These are phyloP conservation scores for Leptarthrus brevirostris DNA, from an alignment of 2,888 invertebrate genomes.

Conservation along the genomic window DNA sequence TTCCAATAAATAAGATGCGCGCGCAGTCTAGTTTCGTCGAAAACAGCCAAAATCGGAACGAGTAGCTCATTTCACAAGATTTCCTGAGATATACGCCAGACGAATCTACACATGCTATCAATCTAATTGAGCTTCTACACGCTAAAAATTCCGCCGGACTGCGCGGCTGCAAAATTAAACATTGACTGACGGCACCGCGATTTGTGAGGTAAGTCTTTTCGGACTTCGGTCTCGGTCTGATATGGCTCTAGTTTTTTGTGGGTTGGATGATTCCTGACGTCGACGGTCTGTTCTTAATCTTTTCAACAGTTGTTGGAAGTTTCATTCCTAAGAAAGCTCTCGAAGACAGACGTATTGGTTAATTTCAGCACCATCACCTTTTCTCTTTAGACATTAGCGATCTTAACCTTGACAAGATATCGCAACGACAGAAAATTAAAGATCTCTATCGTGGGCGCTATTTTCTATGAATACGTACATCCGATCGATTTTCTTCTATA, in stretches of 20 bases:
- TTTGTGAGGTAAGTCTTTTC: background rate
- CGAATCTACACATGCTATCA: constrained; percentile 6
- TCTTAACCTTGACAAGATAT: too few species aligned
- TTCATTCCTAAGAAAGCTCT: too few species aligned
- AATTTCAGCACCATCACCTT: too few species aligned
- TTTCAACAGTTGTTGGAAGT: background rate
- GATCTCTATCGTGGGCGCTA: background rate
- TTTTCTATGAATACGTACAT: too few species aligned
- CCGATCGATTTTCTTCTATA: background rate
- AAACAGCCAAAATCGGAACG: background rate
- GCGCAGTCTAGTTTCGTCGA: constrained; percentile 24
- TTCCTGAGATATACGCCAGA: background rate
- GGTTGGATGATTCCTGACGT: constrained; percentile 4
- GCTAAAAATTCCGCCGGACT: constrained; percentile 18
- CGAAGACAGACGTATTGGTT: too few species aligned
- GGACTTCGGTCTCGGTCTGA: background rate
- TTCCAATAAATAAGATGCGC: constrained; percentile 10
- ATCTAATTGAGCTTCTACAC: background rate
- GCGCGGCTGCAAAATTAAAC: constrained; percentile 27
- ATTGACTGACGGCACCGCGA: constrained; percentile 29
- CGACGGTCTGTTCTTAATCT: constrained; percentile 9
- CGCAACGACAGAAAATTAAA: too few species aligned
- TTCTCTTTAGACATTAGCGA: too few species aligned
- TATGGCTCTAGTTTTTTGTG: constrained; percentile 8
- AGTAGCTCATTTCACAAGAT: constrained; percentile 8